Conservation (phyloP, 1,140 invertebrate species). For the Schlechtendalia chinensis region DNA sequence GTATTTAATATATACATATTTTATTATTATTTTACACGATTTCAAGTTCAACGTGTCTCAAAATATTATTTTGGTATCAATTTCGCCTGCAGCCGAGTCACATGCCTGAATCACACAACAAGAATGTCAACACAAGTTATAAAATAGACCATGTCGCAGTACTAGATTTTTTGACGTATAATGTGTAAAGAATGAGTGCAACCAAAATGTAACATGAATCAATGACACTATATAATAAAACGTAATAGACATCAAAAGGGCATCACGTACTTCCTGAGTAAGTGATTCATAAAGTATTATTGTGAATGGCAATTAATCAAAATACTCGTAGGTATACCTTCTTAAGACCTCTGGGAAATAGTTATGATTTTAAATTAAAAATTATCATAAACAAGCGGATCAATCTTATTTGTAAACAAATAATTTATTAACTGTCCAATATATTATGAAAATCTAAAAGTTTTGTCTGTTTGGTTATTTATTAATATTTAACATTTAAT, state of each 20-base stretch:
- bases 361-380: neutral
- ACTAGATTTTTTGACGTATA: neutral
- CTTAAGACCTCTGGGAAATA: too few species aligned
- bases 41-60: too few species aligned
- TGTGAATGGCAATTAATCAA: neutral
- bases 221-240: neutral
- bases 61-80: too few species aligned
- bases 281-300: neutral
- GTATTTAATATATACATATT: too few species aligned
- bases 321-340: too few species aligned
- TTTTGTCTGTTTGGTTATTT: too few species aligned
- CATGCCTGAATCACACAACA: too few species aligned
- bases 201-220: slow-evolving; percentile 3
- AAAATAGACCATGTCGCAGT: neutral
- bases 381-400: neutral
- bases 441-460: too few species aligned
- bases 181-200: neutral
- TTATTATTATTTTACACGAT: too few species aligned
- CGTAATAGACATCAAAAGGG: neutral
- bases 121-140: neutral
- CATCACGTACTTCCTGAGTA: neutral
- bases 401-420: neutral
- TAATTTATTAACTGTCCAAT: too few species aligned
- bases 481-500: too few species aligned
- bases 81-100: too few species aligned